These are phyloP conservation scores for Serrognathus titanus DNA, from an alignment of 2,888 invertebrate genomes.

Conservation along the genomic window DNA sequence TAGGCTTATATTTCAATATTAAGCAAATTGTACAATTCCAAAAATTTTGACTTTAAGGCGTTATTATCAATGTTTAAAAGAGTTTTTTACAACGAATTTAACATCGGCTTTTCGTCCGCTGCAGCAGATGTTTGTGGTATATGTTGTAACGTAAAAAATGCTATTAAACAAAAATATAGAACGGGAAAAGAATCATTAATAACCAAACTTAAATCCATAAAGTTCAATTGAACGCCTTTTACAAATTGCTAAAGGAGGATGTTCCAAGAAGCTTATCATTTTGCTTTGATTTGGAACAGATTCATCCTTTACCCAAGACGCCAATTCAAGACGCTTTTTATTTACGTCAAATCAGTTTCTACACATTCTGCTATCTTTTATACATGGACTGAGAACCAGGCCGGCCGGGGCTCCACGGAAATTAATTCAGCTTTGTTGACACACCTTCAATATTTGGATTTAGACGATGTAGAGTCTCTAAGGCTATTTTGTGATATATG, in stretches of 20 bases:
- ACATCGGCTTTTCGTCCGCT: slow-evolving; percentile 6
- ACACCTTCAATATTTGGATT: slow-evolving; percentile 12
- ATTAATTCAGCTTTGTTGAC: slow-evolving; percentile 12
- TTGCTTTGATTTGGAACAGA: too few relatives aligned
- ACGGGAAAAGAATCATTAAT: too few relatives aligned
- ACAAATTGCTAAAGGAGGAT: slow-evolving; percentile 8
- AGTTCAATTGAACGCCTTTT: not conserved
- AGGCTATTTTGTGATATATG: slow-evolving; percentile 10
- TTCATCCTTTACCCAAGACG: too few relatives aligned
- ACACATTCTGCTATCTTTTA: too few relatives aligned
- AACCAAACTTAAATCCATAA: too few relatives aligned
- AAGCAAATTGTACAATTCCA: too few relatives aligned
- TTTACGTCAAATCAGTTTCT: too few relatives aligned
- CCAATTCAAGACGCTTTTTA: too few relatives aligned
- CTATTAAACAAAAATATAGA: slow-evolving; percentile 9
- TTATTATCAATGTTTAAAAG: too few relatives aligned
- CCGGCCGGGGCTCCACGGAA: slow-evolving; percentile 12
- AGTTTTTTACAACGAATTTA: too few relatives aligned
- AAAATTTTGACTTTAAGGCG: too few relatives aligned
- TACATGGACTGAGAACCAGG: slow-evolving; percentile 13
- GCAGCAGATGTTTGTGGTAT: not conserved
- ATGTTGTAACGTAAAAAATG: slow-evolving; percentile 1
- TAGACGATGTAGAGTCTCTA: slow-evolving; percentile 3
- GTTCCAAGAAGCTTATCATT: slow-evolving; percentile 2
- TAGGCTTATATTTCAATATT: too few relatives aligned